Evolutionary conservation across 2,888 invertebrate species (phyloP), one percentile per base, ranked within the genome.

Genomic region (Fragum sueziense): DNA sequence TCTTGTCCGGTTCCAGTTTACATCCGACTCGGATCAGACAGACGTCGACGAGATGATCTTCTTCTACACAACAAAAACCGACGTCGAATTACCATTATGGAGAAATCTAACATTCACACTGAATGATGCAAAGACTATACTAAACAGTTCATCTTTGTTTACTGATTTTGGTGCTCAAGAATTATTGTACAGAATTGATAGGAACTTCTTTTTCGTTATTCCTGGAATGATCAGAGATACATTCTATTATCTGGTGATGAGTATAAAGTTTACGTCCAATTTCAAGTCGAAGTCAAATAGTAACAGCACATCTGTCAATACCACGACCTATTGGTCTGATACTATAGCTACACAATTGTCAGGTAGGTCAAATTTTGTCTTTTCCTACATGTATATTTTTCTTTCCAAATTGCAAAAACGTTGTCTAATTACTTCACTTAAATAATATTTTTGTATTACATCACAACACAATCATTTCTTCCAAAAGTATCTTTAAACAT

Each of bases 1-100:
- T 3, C 29, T 74, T 25, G 70, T 70, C 17, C 73, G 76, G 51
- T 76, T 80, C 67, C 70, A 70, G 51, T 74, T 80, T 25, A 80
- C 57, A 14, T 67, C 80, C 0, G 51, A 70, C 0, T 54, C 62
- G 20, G 70, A 76, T 74, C 67, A 70, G n/a, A 29, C 17, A 11
- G 59, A 57, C 29, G 70, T 74, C 9, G 11, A 70, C 22, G 34
- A 65, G 7, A 52, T 74, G 22, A 62, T 54, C 9, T 59, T 80
- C 25, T 71, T 61, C 22, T 80, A 67, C 37, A 65, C 65, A 0
- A 65, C 29, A 2, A 65, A 65, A 41, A 65, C 65, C 2, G 41
- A 65, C 22, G 41, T 41, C 2, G 65, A 65, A 27, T 27, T 65
- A 22, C 65, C 65, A 7, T 17, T 17, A n/a, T 79, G 79, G 79